These are phyloP conservation scores for Girardia tigrina DNA, from an alignment of 2,888 invertebrate genomes.

Conservation along the genomic window DNA sequence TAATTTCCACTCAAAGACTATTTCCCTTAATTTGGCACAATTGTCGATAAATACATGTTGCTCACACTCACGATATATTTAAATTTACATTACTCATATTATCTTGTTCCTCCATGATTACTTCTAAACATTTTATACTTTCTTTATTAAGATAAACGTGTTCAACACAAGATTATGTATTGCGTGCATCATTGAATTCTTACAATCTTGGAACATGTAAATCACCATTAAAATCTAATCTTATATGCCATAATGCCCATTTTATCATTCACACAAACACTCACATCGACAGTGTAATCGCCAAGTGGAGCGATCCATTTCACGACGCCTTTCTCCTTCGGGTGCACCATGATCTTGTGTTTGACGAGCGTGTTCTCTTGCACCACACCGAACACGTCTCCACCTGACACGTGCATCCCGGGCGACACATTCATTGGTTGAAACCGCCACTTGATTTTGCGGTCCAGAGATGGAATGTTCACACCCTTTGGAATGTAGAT, in stretches of 20 bases:
- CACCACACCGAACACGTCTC: conserved; percentile 85
- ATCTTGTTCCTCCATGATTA: no score
- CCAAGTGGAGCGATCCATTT: conserved; percentile 83
- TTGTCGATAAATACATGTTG: no score
- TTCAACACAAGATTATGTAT: no score
- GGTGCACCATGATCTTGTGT: conserved; percentile 85
- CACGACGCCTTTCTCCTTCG: conserved; percentile 84
- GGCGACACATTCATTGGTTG: conserved; percentile 60
- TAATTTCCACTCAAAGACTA: no score
- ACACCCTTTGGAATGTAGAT: conserved; percentile 99
- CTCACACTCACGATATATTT: no score
- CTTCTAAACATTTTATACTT: no score
- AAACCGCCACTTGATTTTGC: conserved; percentile 76
- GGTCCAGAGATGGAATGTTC: conserved; percentile 75
- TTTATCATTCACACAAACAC: conserved; percentile 43
- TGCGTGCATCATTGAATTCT: no score
- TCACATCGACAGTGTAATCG: conserved; percentile 72
- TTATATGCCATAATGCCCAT: not conserved
- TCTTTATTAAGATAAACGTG: no score
- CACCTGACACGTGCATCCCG: conserved; percentile 95
- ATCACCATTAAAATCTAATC: no score
- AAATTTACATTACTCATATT: no score
- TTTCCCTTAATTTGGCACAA: no score
- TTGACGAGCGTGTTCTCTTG: conserved; percentile 93
- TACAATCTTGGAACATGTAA: no score